Base-by-base conservation (phyloP, 2,113 vertebrate genomes). In the Oreamnos americanus region DNA sequence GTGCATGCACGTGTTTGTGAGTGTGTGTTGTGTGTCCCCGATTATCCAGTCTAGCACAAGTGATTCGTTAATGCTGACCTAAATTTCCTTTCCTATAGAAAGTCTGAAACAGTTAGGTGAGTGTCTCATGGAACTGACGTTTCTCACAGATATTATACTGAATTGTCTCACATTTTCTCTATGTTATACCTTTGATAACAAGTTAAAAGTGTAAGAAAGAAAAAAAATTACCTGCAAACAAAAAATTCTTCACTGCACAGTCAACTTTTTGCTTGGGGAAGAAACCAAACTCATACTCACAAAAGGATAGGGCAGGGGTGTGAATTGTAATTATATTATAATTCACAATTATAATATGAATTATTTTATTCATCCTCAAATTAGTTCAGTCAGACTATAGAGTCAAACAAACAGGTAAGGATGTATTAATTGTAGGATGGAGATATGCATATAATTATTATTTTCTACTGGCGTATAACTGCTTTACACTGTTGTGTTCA, bases 71-170 rank as follows among this genome's bases (percentile, higher is more conserved):
- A n/a, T 19, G 67, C 94, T 98, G 83, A 98, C 64, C 86, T 92
- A 91, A 94, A 93, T 98, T 98, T 96, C 82, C 93, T 47, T 76
- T 74, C 83, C 89, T 88, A 25, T 64, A 97, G 91, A 79, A 98
- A 97, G 23, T 81, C 87, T 78, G 78, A 97, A 97, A 89, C 16
- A n/a, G 39, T 23, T 94, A 94, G 47, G 82, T 51, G 0, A 55
- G n/a, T 45, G 19, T 87, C 85, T 97, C 57, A 96, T 78, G 49
- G 89, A 97, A 30, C 2, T 97, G 78, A 90, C 4, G 15, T 79
- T 90, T 97, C 96, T 98, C 96, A 96, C 74, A 79, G 55, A 49
- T 17, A 89, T 84, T n/a, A 16, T 23, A 64, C 39, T 87, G 74
- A 91, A 96, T 85, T 96, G n/a, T 96, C 92, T 96, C 89, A 97